Conservation (phyloP, 2,113 vertebrate species). For the Sorex fumeus region DNA sequence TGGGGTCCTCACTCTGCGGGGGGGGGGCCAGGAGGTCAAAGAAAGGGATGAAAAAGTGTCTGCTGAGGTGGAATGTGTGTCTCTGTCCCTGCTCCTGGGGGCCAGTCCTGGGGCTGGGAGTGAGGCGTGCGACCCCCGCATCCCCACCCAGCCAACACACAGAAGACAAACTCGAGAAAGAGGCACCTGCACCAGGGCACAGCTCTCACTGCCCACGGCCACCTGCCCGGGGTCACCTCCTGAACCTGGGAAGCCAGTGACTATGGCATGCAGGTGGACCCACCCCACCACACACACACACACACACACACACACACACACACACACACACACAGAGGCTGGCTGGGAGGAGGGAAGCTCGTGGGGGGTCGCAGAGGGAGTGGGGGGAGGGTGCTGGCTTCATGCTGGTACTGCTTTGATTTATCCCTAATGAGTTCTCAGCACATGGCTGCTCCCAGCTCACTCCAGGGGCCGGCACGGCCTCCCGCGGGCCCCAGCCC, state of each 20-base stretch:
- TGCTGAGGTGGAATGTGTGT: background rate
- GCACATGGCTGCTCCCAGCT: slow-evolving; percentile 87
- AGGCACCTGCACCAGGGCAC: background rate
- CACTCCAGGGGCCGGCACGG: slow-evolving; percentile 82
- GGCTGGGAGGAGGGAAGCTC: too few species aligned
- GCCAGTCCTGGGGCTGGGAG: background rate
- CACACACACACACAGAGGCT: background rate
- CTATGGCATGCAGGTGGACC: background rate
- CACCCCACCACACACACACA: background rate
- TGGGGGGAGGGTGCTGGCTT: slow-evolving; percentile 69
- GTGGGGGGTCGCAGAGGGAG: background rate
- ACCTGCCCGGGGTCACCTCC: too few species aligned
- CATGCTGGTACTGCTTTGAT: slow-evolving; percentile 85
- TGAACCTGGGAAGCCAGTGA: too few species aligned
- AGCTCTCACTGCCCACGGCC: background rate
- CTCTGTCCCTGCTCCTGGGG: background rate
- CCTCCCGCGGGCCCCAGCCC: slow-evolving; percentile 77
- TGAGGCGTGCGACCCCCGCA: background rate
- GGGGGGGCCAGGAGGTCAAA: background rate
- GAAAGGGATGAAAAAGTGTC: background rate
- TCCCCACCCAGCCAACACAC: background rate
- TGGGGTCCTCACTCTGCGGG: background rate
- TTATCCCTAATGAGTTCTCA: slow-evolving; percentile 88
- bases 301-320: too few species aligned
- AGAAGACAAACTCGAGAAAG: background rate